Percentiles rank a stretch among this genome's conserved stretches.
phyloP scores from a whole-genome alignment of 2,797 vertebrate genomes.

The Tangara arthus region DNA sequence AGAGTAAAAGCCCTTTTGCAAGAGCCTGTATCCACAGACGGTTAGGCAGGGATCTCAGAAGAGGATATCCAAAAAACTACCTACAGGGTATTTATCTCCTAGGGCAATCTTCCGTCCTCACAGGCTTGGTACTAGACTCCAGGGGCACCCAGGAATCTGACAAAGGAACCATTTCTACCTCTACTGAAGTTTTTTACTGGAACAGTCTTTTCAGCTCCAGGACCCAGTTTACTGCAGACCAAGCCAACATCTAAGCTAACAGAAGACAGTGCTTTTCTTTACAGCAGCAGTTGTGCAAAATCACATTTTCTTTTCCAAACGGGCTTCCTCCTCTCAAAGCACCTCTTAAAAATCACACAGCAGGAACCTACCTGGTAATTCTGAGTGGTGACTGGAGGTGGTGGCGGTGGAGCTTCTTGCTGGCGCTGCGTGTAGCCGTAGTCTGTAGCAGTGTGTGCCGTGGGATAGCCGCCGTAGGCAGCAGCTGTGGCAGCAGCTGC shows the following conservation, averaged over 20 bases:
- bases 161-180: neutral
- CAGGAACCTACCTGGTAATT: slow-evolving; percentile 86
- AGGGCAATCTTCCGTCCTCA: neutral
- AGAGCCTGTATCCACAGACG: neutral
- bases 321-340: neutral
- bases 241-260: neutral
- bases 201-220: neutral
- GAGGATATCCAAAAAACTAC: neutral
- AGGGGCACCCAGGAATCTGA: neutral
- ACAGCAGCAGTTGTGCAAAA: neutral
- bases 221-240: neutral
- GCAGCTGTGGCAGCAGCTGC: slow-evolving; percentile 90
- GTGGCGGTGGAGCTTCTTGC: slow-evolving; percentile 93
- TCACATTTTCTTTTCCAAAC: neutral
- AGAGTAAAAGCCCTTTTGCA: neutral
- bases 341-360: neutral
- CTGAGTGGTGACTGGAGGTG: slow-evolving; percentile 93
- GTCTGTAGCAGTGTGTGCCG: slow-evolving; percentile 88
- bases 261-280: neutral
- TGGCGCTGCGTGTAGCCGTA: slow-evolving; percentile 94
- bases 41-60: neutral
- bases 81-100: neutral
- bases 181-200: neutral
- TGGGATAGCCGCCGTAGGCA: slow-evolving; percentile 92
- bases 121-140: neutral